Evolutionary conservation across 2,797 vertebrate species (phyloP).

Genomic region (Craterocephalus amniculus): DNA sequence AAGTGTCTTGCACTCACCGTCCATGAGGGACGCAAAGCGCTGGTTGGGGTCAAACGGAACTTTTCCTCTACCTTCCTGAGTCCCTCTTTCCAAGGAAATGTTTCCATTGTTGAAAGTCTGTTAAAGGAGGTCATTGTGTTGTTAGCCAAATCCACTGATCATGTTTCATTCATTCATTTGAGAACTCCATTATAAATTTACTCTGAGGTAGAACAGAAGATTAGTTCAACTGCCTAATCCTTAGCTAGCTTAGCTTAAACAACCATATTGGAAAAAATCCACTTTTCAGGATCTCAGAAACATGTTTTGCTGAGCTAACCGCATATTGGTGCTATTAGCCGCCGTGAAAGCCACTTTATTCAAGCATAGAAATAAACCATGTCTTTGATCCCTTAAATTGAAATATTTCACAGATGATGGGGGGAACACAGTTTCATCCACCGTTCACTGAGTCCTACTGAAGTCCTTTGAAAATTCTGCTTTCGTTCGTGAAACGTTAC

Average conservation of each 20-base stretch:
- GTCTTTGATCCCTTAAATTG: no score
- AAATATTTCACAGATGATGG: no score
- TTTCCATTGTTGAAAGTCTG: conserved; percentile 29
- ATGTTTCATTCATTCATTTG: neutral
- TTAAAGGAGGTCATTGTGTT: neutral
- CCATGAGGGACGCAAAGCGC: conserved; percentile 30
- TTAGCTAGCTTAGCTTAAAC: neutral
- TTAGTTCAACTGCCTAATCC: no score
- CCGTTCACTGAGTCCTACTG: no score
- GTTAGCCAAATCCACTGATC: neutral
- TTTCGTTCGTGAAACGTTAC: neutral
- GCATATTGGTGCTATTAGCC: neutral
- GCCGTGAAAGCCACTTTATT: no score
- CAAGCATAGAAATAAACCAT: no score
- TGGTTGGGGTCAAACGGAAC: conserved; percentile 40
- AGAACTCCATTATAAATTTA: no score
- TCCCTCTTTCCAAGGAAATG: neutral
- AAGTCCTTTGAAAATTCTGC: no score
- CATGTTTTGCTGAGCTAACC: neutral
- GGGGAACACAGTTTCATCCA: no score
- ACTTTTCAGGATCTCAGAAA: neutral
- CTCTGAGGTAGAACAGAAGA: no score
- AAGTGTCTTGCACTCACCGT: conserved; percentile 16
- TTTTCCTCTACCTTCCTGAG: conserved; percentile 4
- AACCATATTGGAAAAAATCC: neutral